Evolutionary conservation across 1,140 invertebrate species (phyloP), one percentile per base, ranked within the genome.

Genomic region (Chlorops oryzae): DNA sequence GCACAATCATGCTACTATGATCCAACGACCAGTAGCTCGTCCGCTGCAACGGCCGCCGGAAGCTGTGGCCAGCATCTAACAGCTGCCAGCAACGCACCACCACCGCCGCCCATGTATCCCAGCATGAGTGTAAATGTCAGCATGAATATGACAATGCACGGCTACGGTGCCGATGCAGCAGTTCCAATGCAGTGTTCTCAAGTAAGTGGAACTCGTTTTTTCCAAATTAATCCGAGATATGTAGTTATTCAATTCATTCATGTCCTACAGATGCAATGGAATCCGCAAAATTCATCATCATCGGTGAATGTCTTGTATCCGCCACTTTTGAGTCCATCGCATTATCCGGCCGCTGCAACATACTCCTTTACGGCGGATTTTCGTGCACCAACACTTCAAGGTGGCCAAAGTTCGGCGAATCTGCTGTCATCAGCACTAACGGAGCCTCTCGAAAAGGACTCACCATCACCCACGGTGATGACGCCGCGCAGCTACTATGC

Each of bases 101-200:
- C 74, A 0, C 47, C 47, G 10, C 38, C 61, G 3, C 80, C 82
- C 15, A 77, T 85, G 56, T 90, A 90, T 70, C 87, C 87, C 15
- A 85, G 86, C 53, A 96, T 96, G 92, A 92, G 88, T 61, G 91
- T 96, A 50, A 96, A 96, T 65, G 91, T 96, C 0, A 93, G 90
- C 48, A 95, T 96, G 92, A 94, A 93, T 70, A 96, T 96, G 92
- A 96, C 92, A 17, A 94, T 95, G 85, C 89, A 88, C 70, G 88
- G 88, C 43, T 87, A 86, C 61, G 80, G 82, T 15, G 74, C 81
- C 1, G 75, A 80, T 28, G 65, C 68, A 72, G 66, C 65, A 74
- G 62, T 81, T 67, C 70, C 72, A 22, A 74, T 72, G 65, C 77
- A 71, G 59, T 84, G 81, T 73, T 85, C 79, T 39, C 85, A 78